phyloP scores from a whole-genome alignment of 2,888 invertebrate species.

The Idaea aversata region DNA sequence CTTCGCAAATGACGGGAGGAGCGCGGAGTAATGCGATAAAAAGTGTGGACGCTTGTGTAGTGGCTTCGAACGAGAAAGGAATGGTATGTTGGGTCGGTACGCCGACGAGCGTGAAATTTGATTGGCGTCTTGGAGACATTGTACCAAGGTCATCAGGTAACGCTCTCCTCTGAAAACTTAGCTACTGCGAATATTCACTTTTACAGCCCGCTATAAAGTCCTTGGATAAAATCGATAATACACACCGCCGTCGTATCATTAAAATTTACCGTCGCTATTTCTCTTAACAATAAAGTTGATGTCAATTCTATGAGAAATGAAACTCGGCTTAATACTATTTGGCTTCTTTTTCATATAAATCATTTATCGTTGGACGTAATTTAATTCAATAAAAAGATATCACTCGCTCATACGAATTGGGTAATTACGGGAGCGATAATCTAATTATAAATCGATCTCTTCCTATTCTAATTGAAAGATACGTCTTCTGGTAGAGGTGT shows the following conservation, averaged over 20 bases:
- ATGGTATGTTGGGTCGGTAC: slow-evolving; percentile 47
- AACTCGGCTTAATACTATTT: neutral
- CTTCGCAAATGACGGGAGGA: slow-evolving; percentile 65
- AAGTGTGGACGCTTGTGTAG: slow-evolving; percentile 54
- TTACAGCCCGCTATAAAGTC: slow-evolving; percentile 25
- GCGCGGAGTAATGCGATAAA: slow-evolving; percentile 63
- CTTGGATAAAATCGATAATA: slow-evolving; percentile 26
- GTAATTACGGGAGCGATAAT: neutral
- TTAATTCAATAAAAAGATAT: neutral
- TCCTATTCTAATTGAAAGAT: neutral
- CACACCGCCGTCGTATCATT: slow-evolving; percentile 19
- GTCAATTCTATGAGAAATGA: neutral
- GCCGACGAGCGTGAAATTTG: slow-evolving; percentile 60
- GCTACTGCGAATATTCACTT: slow-evolving; percentile 22
- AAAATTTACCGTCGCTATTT: slow-evolving; percentile 3
- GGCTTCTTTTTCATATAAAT: neutral
- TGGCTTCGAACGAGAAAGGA: slow-evolving; percentile 48
- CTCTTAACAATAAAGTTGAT: neutral
- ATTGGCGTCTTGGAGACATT: slow-evolving; percentile 50
- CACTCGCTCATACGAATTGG: neutral
- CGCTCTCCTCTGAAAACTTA: slow-evolving; percentile 25
- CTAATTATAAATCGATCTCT: slow-evolving; percentile 6
- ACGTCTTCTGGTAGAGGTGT: no score
- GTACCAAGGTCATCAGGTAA: slow-evolving; percentile 26
- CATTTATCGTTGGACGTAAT: neutral